Percentiles rank a stretch among this genome's conserved stretches.
Evolutionary conservation across 2,113 vertebrate genomes (phyloP).

Genomic region (Meleagris gallopavo): DNA sequence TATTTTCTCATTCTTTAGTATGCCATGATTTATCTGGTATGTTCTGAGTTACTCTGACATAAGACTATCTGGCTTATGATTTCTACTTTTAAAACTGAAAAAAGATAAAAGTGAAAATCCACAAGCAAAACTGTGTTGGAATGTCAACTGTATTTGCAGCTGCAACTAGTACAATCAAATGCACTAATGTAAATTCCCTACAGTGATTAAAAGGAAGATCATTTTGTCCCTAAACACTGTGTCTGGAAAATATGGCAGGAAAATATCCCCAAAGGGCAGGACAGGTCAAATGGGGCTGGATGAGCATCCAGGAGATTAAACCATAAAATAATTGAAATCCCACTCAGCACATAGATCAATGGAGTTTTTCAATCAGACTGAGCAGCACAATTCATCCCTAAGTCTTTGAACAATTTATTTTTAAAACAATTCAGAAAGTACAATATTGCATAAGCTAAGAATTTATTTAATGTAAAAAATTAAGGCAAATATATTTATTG

Average conservation of each 20-base stretch:
- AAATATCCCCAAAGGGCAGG: background rate
- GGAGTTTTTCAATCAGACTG: background rate
- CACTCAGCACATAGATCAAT: background rate
- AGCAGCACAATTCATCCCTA: background rate
- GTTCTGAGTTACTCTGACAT: background rate
- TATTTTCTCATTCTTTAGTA: background rate
- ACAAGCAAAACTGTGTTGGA: background rate
- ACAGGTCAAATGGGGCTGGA: background rate
- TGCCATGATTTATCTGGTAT: accelerated
- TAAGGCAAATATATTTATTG: background rate
- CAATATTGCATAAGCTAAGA: background rate
- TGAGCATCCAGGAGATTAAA: background rate
- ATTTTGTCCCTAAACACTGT: background rate
- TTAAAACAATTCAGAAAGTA: background rate
- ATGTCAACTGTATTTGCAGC: background rate
- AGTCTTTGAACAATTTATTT: background rate
- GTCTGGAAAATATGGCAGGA: background rate
- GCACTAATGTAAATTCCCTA: background rate
- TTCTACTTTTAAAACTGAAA: background rate
- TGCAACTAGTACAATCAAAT: background rate
- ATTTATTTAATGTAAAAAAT: background rate
- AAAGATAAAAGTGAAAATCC: background rate
- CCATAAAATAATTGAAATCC: background rate
- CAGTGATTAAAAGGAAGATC: background rate
- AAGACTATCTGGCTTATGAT: background rate